phyloP scores from a whole-genome alignment of 2,113 vertebrate species.

The Vireo altiloquus region DNA sequence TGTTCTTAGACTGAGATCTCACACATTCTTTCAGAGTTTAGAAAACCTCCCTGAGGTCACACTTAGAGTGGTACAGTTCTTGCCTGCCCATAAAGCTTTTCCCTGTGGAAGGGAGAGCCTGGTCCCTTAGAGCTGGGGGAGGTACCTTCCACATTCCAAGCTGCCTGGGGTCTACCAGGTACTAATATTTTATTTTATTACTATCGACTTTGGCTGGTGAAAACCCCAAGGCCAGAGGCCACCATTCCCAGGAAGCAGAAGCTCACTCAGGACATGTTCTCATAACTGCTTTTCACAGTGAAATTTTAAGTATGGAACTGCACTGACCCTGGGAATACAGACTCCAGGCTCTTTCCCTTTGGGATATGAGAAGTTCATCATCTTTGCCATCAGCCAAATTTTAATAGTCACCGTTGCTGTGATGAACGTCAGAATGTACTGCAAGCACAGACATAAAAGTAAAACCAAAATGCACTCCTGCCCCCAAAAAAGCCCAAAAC shows the following conservation, averaged over 20 bases:
- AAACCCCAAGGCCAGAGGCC: not conserved
- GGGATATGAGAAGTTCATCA: not conserved
- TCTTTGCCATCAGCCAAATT: constrained; percentile 24
- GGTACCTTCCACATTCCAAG: not conserved
- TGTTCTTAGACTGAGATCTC: not conserved
- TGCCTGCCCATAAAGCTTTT: not conserved
- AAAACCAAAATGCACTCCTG: not conserved
- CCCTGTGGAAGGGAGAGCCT: not conserved
- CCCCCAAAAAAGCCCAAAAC: not conserved
- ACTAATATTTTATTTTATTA: not conserved
- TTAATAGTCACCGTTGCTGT: constrained; percentile 44
- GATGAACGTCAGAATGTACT: constrained; percentile 24
- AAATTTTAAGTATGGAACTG: constrained; percentile 63
- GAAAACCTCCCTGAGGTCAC: not conserved
- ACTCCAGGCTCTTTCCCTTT: constrained; percentile 46
- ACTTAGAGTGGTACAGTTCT: not conserved
- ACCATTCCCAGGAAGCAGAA: not conserved
- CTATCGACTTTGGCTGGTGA: not conserved
- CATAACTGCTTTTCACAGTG: not conserved
- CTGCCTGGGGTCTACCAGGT: not conserved
- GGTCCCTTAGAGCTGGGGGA: not conserved
- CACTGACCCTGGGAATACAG: constrained; percentile 28
- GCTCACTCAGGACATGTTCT: constrained; percentile 35
- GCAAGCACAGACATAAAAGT: constrained; percentile 19
- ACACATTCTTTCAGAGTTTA: not conserved